Evolutionary conservation across 2,113 vertebrate species (phyloP).

Genomic region (Agapornis roseicollis): DNA sequence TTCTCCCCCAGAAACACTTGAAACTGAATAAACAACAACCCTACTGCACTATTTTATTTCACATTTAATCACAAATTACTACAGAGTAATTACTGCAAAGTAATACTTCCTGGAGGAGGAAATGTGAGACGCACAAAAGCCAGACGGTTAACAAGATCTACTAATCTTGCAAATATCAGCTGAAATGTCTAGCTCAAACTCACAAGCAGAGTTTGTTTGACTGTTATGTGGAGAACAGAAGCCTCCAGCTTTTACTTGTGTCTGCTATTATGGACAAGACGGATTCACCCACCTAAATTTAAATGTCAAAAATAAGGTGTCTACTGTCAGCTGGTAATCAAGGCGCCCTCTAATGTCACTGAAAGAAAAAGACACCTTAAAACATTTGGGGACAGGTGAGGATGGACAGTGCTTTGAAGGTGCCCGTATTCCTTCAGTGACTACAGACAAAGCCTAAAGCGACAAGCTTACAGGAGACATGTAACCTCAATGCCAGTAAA

Average conservation of each 20-base stretch:
- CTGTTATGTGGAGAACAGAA: background rate
- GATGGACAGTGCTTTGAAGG: background rate
- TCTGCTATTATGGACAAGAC: background rate
- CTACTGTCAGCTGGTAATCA: background rate
- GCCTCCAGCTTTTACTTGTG: background rate
- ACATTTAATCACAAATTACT: background rate
- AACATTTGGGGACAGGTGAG: background rate
- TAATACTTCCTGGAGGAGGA: background rate
- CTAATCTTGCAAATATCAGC: conserved; percentile 1
- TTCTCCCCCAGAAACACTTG: background rate
- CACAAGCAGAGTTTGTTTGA: background rate
- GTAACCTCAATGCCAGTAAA: background rate
- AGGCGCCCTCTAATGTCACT: background rate
- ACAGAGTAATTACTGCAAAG: background rate
- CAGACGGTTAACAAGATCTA: background rate
- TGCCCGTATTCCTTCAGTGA: background rate
- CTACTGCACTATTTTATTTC: background rate
- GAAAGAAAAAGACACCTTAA: background rate
- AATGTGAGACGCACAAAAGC: background rate
- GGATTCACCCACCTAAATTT: background rate
- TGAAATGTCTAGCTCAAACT: background rate
- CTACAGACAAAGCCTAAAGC: background rate
- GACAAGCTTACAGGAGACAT: background rate
- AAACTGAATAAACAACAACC: conserved; percentile 11
- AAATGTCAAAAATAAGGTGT: background rate